Percentiles rank a stretch among this genome's conserved stretches.
phyloP scores from a whole-genome alignment of 2,797 vertebrate genomes.

The Amphiprion clarkii region DNA sequence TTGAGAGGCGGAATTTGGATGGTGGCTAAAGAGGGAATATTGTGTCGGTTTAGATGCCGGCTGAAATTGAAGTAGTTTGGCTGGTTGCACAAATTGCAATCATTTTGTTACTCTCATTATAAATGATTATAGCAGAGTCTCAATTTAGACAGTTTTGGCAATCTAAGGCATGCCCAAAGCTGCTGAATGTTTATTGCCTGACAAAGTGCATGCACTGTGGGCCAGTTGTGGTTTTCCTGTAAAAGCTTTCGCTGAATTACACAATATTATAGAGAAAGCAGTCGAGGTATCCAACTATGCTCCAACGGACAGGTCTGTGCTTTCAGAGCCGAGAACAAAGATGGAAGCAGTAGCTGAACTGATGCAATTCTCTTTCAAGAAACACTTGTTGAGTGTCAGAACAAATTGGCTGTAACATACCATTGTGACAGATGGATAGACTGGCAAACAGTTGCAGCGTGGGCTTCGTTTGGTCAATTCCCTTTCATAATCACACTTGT shows the following conservation, averaged over 20 bases:
- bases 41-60: background rate
- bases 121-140: conserved; percentile 7
- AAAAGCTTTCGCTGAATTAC: conserved; percentile 4
- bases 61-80: background rate
- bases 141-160: conserved; percentile 3
- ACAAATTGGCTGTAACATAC: conserved; percentile 16
- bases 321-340: conserved; percentile 15
- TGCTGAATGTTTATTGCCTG: conserved; percentile 1
- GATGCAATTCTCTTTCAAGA: conserved; percentile 21
- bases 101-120: conserved; percentile 8
- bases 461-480: conserved; percentile 31
- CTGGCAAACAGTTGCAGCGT: conserved; percentile 35
- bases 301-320: background rate
- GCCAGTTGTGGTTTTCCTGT: conserved; percentile 14
- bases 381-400: conserved; percentile 34
- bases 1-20: background rate
- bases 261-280: background rate
- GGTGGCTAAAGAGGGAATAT: background rate
- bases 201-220: background rate
- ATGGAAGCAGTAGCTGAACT: background rate
- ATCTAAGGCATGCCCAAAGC: background rate
- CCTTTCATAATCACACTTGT: conserved; percentile 26
- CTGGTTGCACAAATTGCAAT: conserved; percentile 2
- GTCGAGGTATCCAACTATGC: background rate
- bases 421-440: conserved; percentile 34